Evolutionary conservation across 2,113 vertebrate genomes (phyloP).

Genomic region (Prionailurus viverrinus): DNA sequence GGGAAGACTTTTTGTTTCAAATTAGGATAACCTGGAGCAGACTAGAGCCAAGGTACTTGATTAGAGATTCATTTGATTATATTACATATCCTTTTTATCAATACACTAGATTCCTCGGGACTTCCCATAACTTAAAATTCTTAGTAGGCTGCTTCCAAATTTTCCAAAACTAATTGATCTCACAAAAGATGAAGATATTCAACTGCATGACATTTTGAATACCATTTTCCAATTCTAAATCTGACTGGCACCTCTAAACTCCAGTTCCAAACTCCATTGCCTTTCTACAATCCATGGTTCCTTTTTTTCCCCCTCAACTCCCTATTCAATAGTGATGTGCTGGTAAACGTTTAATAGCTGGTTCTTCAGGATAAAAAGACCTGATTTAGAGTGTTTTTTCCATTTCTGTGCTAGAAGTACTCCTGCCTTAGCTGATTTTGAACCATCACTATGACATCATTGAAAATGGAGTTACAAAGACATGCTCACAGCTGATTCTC

Average conservation of each 20-base stretch:
- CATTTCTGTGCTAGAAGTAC: not conserved
- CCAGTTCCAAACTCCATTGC: conserved; percentile 22
- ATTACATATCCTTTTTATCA: not conserved
- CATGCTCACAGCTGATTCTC: not conserved
- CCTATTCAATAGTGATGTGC: not conserved
- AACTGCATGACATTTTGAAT: conserved; percentile 19
- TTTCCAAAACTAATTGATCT: not conserved
- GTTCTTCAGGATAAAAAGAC: not conserved
- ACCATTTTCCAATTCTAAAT: conserved; percentile 4
- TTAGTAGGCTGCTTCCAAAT: not conserved
- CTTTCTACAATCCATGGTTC: not conserved
- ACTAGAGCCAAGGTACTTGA: not conserved
- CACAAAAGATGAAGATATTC: not conserved
- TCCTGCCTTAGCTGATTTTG: not conserved
- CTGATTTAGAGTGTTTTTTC: not conserved
- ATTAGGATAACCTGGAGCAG: not conserved
- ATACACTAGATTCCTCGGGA: not conserved
- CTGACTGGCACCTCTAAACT: not conserved
- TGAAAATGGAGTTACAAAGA: not conserved
- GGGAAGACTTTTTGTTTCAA: not conserved
- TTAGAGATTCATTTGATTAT: not conserved
- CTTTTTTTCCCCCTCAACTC: not conserved
- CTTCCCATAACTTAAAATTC: conserved; percentile 25
- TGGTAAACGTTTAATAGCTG: not conserved
- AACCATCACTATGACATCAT: not conserved